phyloP scores from a whole-genome alignment of 2,888 invertebrate genomes.

The Apamea epomidion region DNA sequence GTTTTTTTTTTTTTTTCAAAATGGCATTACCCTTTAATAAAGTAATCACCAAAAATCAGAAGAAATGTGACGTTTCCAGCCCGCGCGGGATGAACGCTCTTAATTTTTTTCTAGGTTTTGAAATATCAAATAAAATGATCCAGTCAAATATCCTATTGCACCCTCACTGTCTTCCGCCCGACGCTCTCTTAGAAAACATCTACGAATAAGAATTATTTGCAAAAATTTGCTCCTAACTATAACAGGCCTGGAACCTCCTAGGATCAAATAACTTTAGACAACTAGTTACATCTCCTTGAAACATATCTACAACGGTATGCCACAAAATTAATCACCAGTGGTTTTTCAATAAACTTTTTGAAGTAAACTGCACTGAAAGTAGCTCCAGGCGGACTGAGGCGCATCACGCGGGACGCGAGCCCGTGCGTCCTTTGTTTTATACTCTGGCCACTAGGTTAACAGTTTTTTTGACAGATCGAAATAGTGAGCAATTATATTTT shows the following conservation, averaged over 20 bases:
- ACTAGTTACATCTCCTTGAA: background rate
- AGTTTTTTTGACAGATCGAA: too few relatives aligned
- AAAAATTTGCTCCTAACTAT: slow-evolving; percentile 54
- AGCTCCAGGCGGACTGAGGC: background rate
- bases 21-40: too few relatives aligned
- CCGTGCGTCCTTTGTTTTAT: too few relatives aligned
- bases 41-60: background rate
- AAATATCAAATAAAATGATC: background rate
- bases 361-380: background rate
- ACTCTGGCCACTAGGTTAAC: too few relatives aligned
- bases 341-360: background rate
- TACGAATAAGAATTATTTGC: slow-evolving; percentile 40
- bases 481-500: too few relatives aligned
- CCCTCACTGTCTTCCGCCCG: slow-evolving; percentile 4
- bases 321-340: slow-evolving; percentile 1
- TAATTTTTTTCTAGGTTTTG: background rate
- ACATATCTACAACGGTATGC: slow-evolving; percentile 50
- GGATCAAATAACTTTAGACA: background rate
- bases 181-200: slow-evolving; percentile 23
- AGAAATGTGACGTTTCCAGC: background rate
- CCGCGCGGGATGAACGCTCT: background rate
- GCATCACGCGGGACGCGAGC: too few relatives aligned
- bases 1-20: too few relatives aligned
- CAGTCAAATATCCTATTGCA: background rate
- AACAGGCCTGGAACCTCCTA: background rate